Percentiles rank a stretch among this genome's conserved stretches.
Conservation (phyloP, 2,888 invertebrate species). For the Byasa hedistus region DNA sequence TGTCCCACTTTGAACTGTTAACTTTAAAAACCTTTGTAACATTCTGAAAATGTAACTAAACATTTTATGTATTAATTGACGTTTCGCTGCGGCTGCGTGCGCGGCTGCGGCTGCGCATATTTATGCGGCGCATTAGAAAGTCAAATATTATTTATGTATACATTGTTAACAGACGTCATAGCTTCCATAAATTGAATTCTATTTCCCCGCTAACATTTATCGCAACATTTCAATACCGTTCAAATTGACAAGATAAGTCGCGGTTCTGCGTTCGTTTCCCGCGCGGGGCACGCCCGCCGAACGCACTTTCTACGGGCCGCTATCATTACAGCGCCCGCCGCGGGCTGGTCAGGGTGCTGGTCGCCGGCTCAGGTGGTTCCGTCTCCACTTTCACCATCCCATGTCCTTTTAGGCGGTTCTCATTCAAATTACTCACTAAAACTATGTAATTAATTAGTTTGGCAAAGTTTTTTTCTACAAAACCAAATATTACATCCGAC, state of each 20-base stretch:
- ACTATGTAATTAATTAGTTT: not conserved
- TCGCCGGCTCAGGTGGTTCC: slow-evolving; percentile 50
- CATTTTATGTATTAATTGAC: not conserved
- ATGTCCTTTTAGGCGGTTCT: slow-evolving; percentile 28
- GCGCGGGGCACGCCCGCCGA: slow-evolving; percentile 26
- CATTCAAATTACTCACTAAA: slow-evolving; percentile 5
- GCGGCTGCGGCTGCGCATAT: not conserved
- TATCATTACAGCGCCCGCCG: slow-evolving; percentile 48
- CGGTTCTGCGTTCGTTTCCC: slow-evolving; percentile 16
- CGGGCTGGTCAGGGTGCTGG: slow-evolving; percentile 45
- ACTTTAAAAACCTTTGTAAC: not conserved
- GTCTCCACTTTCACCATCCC: slow-evolving; percentile 40
- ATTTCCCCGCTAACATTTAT: slow-evolving; percentile 11
- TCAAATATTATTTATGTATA: slow-evolving; percentile 1
- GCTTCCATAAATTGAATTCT: slow-evolving; percentile 10
- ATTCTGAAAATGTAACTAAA: not conserved
- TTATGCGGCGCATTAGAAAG: not conserved
- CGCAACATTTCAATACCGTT: slow-evolving; percentile 27
- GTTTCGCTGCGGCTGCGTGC: no score
- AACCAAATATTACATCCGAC: no score
- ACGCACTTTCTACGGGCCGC: slow-evolving; percentile 56
- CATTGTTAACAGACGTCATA: slow-evolving; percentile 10
- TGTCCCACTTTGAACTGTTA: no score
- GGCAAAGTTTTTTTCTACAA: no score
- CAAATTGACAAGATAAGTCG: slow-evolving; percentile 26